phyloP scores from a whole-genome alignment of 2,797 vertebrate genomes.

The Anas bernieri region DNA sequence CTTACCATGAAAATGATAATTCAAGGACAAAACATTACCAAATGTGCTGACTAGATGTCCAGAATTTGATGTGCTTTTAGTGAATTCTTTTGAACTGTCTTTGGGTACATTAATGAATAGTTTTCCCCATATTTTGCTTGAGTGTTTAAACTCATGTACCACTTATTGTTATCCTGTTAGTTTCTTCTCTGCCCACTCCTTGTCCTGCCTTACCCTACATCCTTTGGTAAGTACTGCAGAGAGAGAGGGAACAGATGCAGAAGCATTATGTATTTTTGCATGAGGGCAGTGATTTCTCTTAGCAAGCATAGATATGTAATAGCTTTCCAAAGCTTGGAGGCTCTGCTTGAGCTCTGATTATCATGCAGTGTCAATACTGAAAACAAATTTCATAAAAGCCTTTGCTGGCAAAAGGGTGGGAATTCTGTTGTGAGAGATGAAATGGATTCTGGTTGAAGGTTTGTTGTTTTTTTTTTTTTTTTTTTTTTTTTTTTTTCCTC shows the following conservation, averaged over 20 bases:
- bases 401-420: neutral
- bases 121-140: neutral
- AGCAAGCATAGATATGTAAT: neutral
- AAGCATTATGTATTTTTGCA: neutral
- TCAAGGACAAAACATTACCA: neutral
- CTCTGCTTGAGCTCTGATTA: neutral
- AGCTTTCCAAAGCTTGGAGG: neutral
- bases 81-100: neutral
- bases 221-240: neutral
- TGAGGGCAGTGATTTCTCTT: neutral
- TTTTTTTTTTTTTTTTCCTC: neutral
- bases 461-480: neutral
- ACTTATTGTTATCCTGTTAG: neutral
- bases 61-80: neutral
- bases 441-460: neutral
- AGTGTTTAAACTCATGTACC: neutral
- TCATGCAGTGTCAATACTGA: neutral
- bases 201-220: neutral
- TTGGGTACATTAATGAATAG: neutral
- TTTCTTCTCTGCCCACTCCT: neutral
- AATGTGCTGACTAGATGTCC: neutral
- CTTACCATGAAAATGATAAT: neutral
- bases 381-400: neutral
- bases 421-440: neutral
- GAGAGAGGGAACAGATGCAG: neutral